Conservation (phyloP, 2,888 invertebrate genomes). For the Nezara viridula region DNA sequence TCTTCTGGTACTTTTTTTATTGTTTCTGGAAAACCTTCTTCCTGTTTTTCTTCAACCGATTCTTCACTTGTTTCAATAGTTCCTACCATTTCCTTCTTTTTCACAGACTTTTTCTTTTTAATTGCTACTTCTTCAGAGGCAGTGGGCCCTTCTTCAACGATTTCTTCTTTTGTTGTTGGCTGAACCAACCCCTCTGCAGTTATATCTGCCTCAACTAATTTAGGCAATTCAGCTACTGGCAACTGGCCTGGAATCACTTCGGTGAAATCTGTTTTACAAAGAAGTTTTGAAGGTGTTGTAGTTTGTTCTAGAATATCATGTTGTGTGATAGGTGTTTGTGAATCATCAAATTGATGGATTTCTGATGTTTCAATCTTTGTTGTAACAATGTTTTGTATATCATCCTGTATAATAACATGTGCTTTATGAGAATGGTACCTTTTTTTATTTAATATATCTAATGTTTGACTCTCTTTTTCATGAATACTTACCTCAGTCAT, state of each 20-base stretch:
- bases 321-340: slow-evolving; percentile 2
- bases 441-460: slow-evolving; percentile 9
- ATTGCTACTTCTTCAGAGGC: slow-evolving; percentile 65
- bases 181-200: neutral
- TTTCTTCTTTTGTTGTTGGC: neutral
- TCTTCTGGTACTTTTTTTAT: slow-evolving; percentile 60
- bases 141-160: neutral
- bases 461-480: slow-evolving; percentile 58
- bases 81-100: slow-evolving; percentile 62
- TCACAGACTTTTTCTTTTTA: slow-evolving; percentile 62
- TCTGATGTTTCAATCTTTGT: neutral
- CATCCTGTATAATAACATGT: neutral
- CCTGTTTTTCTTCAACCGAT: slow-evolving; percentile 64
- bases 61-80: slow-evolving; percentile 57
- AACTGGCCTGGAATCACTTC: neutral
- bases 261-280: neutral
- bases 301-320: slow-evolving; percentile 17
- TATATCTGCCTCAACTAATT: neutral
- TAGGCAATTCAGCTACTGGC: neutral
- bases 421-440: slow-evolving; percentile 2
- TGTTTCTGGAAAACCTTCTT: slow-evolving; percentile 60
- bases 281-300: neutral
- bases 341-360: neutral
- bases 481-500: slow-evolving; percentile 59
- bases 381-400: slow-evolving; percentile 23